Percentiles rank a stretch among this genome's conserved stretches.
Evolutionary conservation across 2,113 vertebrate genomes (phyloP).

Genomic region (Pseudolaguvia tuberculata): DNA sequence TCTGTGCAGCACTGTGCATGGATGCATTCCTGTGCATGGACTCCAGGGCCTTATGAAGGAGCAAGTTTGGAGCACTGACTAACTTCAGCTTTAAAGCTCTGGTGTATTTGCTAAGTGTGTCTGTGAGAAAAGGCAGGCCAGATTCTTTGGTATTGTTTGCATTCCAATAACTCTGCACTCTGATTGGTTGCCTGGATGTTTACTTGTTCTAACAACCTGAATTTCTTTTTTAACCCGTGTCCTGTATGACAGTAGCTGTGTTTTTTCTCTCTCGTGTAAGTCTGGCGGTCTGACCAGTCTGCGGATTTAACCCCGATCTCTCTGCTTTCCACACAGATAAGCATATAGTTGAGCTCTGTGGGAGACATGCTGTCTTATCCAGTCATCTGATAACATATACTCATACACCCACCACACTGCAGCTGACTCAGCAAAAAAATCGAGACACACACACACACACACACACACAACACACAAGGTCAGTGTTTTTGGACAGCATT

Average conservation of each 20-base stretch:
- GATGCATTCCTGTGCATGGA: constrained; percentile 40
- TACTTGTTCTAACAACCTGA: neutral
- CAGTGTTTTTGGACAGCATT: neutral
- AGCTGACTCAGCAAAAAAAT: constrained; percentile 22
- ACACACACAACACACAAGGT: neutral
- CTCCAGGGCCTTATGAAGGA: constrained; percentile 26
- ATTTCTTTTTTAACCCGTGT: constrained; percentile 26
- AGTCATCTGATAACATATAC: constrained; percentile 53
- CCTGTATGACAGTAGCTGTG: neutral
- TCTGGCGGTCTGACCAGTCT: constrained; percentile 45
- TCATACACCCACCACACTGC: constrained; percentile 13
- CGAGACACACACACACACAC: neutral
- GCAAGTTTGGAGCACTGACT: constrained; percentile 10
- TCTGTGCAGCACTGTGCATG: constrained; percentile 22
- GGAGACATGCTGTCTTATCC: constrained; percentile 39
- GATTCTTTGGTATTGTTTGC: neutral
- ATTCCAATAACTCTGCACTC: neutral
- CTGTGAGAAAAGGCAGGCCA: neutral
- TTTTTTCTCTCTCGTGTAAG: constrained; percentile 10
- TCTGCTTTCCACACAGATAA: constrained; percentile 44
- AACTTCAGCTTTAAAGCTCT: constrained; percentile 17
- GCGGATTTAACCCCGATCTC: constrained; percentile 24
- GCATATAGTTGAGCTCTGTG: constrained; percentile 34
- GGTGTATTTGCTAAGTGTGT: constrained; percentile 20
- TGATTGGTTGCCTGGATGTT: neutral